Percentiles rank a stretch among this genome's conserved stretches.
phyloP scores from a whole-genome alignment of 2,797 vertebrate genomes.

The Ctenosaura bakeri region DNA sequence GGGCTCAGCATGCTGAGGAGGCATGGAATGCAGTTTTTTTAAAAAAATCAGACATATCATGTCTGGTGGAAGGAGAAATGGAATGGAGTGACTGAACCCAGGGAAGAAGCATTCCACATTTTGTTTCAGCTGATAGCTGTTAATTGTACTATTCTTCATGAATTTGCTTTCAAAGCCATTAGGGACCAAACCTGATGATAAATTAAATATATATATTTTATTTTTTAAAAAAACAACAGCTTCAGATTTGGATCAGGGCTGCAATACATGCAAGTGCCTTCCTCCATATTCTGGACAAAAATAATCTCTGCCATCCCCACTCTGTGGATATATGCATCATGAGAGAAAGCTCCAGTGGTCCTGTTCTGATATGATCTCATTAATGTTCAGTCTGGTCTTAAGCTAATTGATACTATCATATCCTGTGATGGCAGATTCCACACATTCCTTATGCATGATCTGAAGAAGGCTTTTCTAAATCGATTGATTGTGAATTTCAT shows the following conservation, averaged over 20 bases:
- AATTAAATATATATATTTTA: no score
- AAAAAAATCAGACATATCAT: no score
- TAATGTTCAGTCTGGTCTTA: background rate
- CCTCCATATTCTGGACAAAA: background rate
- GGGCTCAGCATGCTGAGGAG: background rate
- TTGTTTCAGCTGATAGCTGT: background rate
- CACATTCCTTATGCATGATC: no score
- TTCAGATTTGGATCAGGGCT: background rate
- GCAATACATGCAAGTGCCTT: background rate
- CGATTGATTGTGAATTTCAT: background rate
- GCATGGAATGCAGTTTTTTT: background rate
- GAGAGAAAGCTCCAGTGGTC: no score
- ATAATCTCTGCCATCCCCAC: background rate
- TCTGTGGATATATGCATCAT: no score
- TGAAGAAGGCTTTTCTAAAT: background rate
- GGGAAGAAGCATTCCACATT: background rate
- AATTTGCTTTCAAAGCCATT: background rate
- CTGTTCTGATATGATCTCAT: no score
- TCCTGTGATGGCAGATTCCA: background rate
- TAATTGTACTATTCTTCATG: background rate
- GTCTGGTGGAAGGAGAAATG: no score
- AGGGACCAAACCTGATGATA: no score
- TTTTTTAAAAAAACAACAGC: no score
- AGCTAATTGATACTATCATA: background rate
- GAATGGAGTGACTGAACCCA: background rate